phyloP scores from a whole-genome alignment of 2,797 vertebrate genomes.

The Hybognathus amarus region DNA sequence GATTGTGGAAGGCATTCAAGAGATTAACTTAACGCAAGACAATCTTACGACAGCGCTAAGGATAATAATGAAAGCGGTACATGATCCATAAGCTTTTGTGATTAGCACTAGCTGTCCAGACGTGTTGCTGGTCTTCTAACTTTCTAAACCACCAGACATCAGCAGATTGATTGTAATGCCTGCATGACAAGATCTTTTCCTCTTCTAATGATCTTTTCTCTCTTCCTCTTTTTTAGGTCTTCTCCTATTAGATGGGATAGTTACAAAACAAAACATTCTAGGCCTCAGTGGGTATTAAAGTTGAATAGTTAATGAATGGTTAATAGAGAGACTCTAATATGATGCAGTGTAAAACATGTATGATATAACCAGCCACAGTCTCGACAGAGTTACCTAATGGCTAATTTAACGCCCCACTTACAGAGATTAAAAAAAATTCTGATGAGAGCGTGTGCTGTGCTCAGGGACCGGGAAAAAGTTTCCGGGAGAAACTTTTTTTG shows the following conservation, averaged over 20 bases:
- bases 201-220: not conserved
- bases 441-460: not conserved
- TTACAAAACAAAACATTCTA: not conserved
- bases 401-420: not conserved
- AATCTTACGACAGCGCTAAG: slow-evolving; percentile 5
- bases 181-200: not conserved
- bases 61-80: slow-evolving; percentile 1
- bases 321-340: not conserved
- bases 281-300: slow-evolving; percentile 1
- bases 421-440: slow-evolving; percentile 4
- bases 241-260: not conserved
- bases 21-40: slow-evolving; percentile 2
- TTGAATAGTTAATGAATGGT: not conserved
- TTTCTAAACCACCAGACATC: not conserved
- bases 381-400: not conserved
- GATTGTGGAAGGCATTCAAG: slow-evolving; percentile 14
- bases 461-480: not conserved
- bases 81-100: slow-evolving; percentile 41
- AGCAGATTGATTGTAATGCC: not conserved
- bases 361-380: not conserved
- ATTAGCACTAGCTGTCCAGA: slow-evolving; percentile 19
- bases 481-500: too few relatives aligned
- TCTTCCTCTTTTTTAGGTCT: not conserved
- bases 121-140: slow-evolving; percentile 20
- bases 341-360: slow-evolving; percentile 12